Percentiles rank a stretch among this genome's conserved stretches.
Evolutionary conservation across 2,113 vertebrate species (phyloP).

Genomic region (Cinclus mexicanus): DNA sequence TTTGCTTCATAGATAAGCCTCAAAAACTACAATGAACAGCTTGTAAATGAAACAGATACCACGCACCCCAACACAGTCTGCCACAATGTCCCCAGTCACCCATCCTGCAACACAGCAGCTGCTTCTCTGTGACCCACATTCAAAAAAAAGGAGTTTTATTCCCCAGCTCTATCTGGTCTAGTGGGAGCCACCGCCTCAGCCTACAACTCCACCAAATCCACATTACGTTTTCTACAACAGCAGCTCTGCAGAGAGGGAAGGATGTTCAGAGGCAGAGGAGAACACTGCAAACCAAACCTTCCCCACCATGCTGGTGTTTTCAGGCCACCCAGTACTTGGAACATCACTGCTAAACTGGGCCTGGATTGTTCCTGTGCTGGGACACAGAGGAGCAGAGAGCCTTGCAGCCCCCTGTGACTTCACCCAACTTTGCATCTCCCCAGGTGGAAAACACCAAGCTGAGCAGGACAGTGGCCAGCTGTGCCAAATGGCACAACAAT

Average conservation of each 20-base stretch:
- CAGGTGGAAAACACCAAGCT: neutral
- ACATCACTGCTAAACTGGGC: neutral
- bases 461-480: neutral
- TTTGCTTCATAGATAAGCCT: neutral
- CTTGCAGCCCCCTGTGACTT: neutral
- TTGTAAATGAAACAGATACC: neutral
- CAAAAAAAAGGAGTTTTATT: neutral
- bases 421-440: neutral
- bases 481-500: neutral
- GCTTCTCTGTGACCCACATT: neutral
- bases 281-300: neutral
- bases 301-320: neutral
- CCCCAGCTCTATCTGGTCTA: neutral
- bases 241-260: neutral
- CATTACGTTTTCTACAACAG: fast-evolving
- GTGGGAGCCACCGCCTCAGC: neutral
- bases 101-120: neutral
- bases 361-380: neutral
- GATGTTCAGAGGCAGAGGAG: neutral
- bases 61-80: neutral
- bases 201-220: neutral
- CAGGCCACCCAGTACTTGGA: neutral
- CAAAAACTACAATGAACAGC: neutral
- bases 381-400: fast-evolving
- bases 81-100: neutral